Percentiles rank a stretch among this genome's conserved stretches.
Conservation (phyloP, 1,140 invertebrate species). For the Tenebrio molitor region DNA sequence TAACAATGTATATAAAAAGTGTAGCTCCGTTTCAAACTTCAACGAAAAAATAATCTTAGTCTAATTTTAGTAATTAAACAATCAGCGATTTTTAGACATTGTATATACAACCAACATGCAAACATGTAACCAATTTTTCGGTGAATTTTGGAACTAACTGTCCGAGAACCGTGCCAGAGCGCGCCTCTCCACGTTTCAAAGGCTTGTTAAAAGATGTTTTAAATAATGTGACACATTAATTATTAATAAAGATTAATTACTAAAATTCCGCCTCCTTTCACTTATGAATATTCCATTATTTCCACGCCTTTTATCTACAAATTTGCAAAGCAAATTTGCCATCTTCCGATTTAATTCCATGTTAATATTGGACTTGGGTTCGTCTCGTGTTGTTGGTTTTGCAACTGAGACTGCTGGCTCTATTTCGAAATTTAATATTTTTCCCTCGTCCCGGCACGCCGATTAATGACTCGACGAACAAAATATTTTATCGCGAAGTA, state of each 20-base stretch:
- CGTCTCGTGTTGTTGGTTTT: slow-evolving; percentile 33
- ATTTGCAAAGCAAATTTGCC: slow-evolving; percentile 37
- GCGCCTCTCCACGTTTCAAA: slow-evolving; percentile 35
- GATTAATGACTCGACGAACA: slow-evolving; percentile 15
- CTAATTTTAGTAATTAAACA: slow-evolving; percentile 47
- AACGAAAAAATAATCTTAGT: slow-evolving; percentile 61
- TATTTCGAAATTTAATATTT: slow-evolving; percentile 27
- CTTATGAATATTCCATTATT: slow-evolving; percentile 41
- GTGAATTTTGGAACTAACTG: slow-evolving; percentile 61
- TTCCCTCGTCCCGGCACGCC: slow-evolving; percentile 12
- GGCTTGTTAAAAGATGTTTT: slow-evolving; percentile 60
- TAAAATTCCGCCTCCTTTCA: slow-evolving; percentile 42
- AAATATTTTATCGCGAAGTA: slow-evolving; percentile 35
- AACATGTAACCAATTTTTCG: slow-evolving; percentile 57
- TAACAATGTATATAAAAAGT: slow-evolving; percentile 45
- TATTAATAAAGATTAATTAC: slow-evolving; percentile 59
- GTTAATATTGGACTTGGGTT: slow-evolving; percentile 34
- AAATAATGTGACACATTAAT: slow-evolving; percentile 62
- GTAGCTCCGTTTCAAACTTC: slow-evolving; percentile 62
- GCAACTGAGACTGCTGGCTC: slow-evolving; percentile 24
- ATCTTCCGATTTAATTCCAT: slow-evolving; percentile 34
- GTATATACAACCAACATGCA: slow-evolving; percentile 42
- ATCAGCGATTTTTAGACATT: slow-evolving; percentile 45
- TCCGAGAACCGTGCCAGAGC: slow-evolving; percentile 34
- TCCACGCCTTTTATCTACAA: slow-evolving; percentile 28